Evolutionary conservation across 2,888 invertebrate genomes (phyloP).

Genomic region (Coremacera marginata): DNA sequence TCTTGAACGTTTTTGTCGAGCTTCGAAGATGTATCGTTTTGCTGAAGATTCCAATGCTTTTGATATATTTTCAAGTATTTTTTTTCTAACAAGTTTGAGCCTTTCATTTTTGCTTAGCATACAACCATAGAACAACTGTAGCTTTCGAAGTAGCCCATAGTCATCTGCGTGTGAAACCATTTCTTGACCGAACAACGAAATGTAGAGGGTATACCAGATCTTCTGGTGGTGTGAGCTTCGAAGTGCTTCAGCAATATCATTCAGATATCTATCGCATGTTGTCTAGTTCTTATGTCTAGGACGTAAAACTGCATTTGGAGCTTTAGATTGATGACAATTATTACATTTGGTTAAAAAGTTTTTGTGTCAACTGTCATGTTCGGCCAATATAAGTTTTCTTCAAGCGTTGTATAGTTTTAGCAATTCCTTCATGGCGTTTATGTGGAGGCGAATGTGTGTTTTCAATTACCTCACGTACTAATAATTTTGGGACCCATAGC

Average conservation of each 20-base stretch:
- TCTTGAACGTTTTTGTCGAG: not conserved
- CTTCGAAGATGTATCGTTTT: conserved; percentile 4
- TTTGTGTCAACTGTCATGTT: conserved; percentile 27
- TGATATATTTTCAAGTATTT: not conserved
- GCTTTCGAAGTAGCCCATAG: not conserved
- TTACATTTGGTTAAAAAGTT: conserved; percentile 19
- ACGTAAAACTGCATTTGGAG: conserved; percentile 25
- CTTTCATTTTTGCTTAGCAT: not conserved
- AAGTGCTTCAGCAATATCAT: conserved; percentile 35
- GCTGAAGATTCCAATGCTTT: not conserved
- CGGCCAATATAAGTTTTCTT: conserved; percentile 37
- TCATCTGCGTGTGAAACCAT: not conserved
- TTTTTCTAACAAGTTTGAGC: not conserved
- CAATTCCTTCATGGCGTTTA: conserved; percentile 30
- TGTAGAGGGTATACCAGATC: conserved; percentile 34
- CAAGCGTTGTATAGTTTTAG: conserved; percentile 36
- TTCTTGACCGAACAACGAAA: conserved; percentile 23
- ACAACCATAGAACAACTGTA: not conserved
- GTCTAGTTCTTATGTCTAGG: conserved; percentile 33
- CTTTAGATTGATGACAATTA: conserved; percentile 26
- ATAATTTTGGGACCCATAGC: conserved; percentile 33
- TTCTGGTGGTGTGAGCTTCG: conserved; percentile 32
- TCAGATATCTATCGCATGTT: conserved; percentile 31
- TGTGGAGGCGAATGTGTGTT: conserved; percentile 29
- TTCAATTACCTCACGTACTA: conserved; percentile 10